These are phyloP conservation scores for Lepus timidus DNA, from an alignment of 2,113 vertebrate genomes.

Conservation along the genomic window DNA sequence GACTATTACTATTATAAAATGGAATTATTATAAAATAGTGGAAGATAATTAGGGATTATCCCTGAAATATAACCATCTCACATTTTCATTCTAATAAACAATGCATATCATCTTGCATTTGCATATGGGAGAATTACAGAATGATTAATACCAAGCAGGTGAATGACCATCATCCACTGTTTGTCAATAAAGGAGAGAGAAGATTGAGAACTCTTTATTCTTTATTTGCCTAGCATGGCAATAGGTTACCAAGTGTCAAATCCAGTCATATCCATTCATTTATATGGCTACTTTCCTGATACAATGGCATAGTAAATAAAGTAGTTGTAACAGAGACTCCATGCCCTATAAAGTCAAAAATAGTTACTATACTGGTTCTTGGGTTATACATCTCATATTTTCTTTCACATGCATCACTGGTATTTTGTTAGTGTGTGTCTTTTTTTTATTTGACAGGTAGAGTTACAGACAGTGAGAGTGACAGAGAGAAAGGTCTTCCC, in stretches of 20 bases:
- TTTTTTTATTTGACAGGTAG: too few species aligned
- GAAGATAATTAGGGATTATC: background rate
- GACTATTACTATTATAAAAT: background rate
- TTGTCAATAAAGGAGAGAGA: slow-evolving; percentile 11
- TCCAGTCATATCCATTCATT: background rate
- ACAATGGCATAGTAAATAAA: slow-evolving; percentile 1
- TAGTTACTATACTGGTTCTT: background rate
- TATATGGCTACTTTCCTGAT: slow-evolving; percentile 7
- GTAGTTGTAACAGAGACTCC: background rate
- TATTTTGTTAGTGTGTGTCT: background rate
- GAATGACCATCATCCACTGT: background rate
- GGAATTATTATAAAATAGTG: too few species aligned
- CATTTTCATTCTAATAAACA: slow-evolving; percentile 31
- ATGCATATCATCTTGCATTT: slow-evolving; percentile 26
- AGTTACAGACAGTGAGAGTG: too few species aligned
- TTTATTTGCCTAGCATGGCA: slow-evolving; percentile 20
- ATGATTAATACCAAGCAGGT: slow-evolving; percentile 41
- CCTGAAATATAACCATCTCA: background rate
- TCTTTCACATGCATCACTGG: background rate
- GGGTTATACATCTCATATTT: background rate
- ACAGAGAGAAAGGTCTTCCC: too few species aligned
- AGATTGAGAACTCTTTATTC: background rate
- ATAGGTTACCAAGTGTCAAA: background rate
- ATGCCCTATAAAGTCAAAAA: background rate
- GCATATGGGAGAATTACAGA: background rate